Evolutionary conservation across 2,797 vertebrate genomes (phyloP).

Genomic region (Oceanodroma leucorhoa): DNA sequence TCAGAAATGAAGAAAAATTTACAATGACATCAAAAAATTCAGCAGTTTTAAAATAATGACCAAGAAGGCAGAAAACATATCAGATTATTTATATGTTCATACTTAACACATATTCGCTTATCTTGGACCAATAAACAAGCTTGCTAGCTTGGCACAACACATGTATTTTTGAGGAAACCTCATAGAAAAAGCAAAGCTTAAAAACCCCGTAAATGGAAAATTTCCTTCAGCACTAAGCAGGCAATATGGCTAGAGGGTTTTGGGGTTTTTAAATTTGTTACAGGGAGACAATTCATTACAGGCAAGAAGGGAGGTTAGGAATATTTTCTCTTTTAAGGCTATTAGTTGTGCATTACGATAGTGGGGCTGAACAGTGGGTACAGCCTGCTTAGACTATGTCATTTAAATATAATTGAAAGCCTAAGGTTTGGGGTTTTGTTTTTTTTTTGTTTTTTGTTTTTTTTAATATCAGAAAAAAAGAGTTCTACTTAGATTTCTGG

Average conservation of each 20-base stretch:
- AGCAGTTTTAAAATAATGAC: neutral
- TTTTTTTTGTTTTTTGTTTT: neutral
- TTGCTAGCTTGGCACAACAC: neutral
- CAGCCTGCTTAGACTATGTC: neutral
- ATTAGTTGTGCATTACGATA: neutral
- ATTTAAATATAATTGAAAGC: neutral
- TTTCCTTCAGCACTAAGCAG: neutral
- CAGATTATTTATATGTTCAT: neutral
- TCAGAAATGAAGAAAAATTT: neutral
- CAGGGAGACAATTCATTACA: neutral
- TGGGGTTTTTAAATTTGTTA: neutral
- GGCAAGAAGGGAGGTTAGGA: neutral
- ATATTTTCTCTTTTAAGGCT: neutral
- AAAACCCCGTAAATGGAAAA: neutral
- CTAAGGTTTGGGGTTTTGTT: no score
- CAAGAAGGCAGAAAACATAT: neutral
- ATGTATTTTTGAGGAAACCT: neutral
- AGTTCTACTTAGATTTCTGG: neutral
- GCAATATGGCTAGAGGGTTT: neutral
- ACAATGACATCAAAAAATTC: neutral
- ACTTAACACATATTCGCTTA: neutral
- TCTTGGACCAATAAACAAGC: no score
- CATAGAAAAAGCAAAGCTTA: neutral
- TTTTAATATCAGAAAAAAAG: neutral
- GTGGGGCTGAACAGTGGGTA: neutral